phyloP scores from a whole-genome alignment of 2,113 vertebrate genomes.

The Ammodytes dubius region DNA sequence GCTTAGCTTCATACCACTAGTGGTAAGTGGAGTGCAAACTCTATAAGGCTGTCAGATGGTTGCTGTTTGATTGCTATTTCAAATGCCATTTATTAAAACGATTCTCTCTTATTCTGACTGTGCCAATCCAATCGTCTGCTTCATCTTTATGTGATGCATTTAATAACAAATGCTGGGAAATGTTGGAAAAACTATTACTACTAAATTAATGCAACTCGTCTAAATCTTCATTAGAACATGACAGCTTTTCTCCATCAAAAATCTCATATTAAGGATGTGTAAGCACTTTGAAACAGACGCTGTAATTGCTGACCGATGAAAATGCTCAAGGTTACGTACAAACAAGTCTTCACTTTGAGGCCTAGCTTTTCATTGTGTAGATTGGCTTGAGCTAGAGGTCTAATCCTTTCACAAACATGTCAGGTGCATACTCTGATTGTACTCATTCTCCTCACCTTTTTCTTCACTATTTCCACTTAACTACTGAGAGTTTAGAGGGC shows the following conservation, averaged over 20 bases:
- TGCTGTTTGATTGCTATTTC: background rate
- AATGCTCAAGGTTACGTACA: slow-evolving; percentile 61
- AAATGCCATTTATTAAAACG: slow-evolving; percentile 32
- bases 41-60: background rate
- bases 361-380: slow-evolving; percentile 53
- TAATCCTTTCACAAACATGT: slow-evolving; percentile 68
- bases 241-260: slow-evolving; percentile 63
- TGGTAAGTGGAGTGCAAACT: background rate
- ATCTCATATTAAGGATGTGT: slow-evolving; percentile 55
- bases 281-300: slow-evolving; percentile 69
- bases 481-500: slow-evolving; percentile 51
- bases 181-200: no score
- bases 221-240: slow-evolving; percentile 67
- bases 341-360: slow-evolving; percentile 46
- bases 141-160: slow-evolving; percentile 38
- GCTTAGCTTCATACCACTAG: background rate
- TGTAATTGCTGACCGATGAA: slow-evolving; percentile 75
- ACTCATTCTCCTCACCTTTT: slow-evolving; percentile 47
- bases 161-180: slow-evolving; percentile 32
- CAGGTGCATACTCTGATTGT: slow-evolving; percentile 50
- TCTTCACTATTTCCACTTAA: slow-evolving; percentile 65
- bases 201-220: slow-evolving; percentile 47
- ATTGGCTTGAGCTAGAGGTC: slow-evolving; percentile 69
- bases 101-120: slow-evolving; percentile 12
- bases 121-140: slow-evolving; percentile 20